A percentile compares a stretch with the other conserved stretches of the same genome.
These are phyloP conservation scores for Chaetophractus vellerosus DNA, from an alignment of 2,797 vertebrate species.

Conservation along the genomic window DNA sequence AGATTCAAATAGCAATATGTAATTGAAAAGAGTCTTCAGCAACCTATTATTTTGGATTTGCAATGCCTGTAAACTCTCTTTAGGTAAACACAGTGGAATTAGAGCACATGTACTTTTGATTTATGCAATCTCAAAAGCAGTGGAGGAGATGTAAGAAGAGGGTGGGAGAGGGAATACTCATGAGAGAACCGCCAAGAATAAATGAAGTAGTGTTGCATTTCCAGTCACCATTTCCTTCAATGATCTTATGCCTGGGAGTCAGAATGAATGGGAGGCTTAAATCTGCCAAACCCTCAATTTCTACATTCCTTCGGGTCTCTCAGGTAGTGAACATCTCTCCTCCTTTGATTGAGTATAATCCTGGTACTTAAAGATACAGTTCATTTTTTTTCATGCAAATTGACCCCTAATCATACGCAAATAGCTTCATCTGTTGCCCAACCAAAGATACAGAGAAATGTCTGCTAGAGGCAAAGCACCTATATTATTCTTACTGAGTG, in stretches of 20 bases:
- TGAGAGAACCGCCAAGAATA: background rate
- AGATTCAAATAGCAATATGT: conserved; percentile 14
- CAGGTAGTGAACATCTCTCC: background rate
- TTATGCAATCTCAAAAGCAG: background rate
- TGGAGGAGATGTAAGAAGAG: background rate
- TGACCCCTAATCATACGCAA: conserved; percentile 13
- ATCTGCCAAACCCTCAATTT: background rate
- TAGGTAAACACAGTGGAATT: background rate
- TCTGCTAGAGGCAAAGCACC: background rate
- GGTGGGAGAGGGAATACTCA: background rate
- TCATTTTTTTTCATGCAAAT: background rate
- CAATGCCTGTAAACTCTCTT: background rate
- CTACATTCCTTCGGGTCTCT: background rate
- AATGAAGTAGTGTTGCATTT: background rate
- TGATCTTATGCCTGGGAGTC: background rate
- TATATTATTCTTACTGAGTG: background rate
- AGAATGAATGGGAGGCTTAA: conserved; percentile 1
- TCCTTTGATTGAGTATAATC: background rate
- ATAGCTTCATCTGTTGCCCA: background rate
- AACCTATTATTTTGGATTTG: conserved; percentile 23
- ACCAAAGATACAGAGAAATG: background rate
- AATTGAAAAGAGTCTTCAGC: conserved; percentile 44
- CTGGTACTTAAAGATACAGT: conserved; percentile 24
- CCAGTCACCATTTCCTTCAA: background rate
- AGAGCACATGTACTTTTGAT: background rate